A percentile compares a stretch with the other conserved stretches of the same genome.
Evolutionary conservation across 2,888 invertebrate genomes (phyloP).

Genomic region (Oxycera nigricornis): DNA sequence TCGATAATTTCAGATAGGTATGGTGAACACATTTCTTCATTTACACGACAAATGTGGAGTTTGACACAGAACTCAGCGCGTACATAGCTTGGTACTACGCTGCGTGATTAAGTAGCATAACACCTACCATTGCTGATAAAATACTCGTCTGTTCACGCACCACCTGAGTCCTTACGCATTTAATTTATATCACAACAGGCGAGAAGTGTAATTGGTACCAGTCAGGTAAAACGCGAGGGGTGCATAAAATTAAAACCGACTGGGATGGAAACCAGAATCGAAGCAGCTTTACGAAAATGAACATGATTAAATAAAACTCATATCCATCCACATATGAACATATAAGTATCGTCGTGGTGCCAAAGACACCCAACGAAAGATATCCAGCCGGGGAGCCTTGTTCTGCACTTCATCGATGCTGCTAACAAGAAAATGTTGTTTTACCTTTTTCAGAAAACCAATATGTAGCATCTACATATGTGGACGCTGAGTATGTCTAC

Average conservation of each 20-base stretch:
- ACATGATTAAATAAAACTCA: no score
- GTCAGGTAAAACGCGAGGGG: constrained; percentile 23
- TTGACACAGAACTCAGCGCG: no score
- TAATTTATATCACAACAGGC: constrained; percentile 20
- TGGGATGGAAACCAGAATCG: neutral
- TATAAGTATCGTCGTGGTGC: neutral
- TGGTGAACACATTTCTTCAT: neutral
- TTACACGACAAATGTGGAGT: no score
- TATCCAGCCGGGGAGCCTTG: neutral
- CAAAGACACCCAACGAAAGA: constrained; percentile 25
- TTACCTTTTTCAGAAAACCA: constrained; percentile 23
- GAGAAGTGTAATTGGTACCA: neutral
- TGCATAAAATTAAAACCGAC: constrained; percentile 19
- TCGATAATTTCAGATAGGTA: no score
- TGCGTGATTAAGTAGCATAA: constrained; percentile 13
- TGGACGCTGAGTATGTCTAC: neutral
- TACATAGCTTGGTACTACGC: no score
- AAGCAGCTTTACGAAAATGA: neutral
- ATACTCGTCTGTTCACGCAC: neutral
- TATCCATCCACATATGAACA: neutral
- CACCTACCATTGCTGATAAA: neutral
- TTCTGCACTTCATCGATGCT: constrained; percentile 23
- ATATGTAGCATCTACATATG: neutral
- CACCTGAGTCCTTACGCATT: constrained; percentile 2
- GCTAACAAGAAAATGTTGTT: constrained; percentile 30